phyloP scores from a whole-genome alignment of 2,888 invertebrate genomes.

The Stegophylla sp. region DNA sequence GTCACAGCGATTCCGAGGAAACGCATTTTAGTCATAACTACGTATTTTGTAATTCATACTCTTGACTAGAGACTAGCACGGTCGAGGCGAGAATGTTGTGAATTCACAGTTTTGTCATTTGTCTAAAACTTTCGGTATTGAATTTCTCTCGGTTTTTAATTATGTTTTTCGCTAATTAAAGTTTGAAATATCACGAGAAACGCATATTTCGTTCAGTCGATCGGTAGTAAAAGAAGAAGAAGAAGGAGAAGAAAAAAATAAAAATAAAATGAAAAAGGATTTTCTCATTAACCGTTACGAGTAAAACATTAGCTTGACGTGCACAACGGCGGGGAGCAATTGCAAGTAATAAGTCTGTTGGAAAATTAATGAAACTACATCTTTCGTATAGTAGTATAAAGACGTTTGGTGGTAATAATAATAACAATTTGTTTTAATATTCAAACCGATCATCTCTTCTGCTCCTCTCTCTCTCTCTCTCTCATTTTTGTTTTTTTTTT shows the following conservation, averaged over 20 bases:
- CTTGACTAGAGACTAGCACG: not conserved
- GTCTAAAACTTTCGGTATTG: conserved; percentile 12
- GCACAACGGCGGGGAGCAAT: conserved; percentile 51
- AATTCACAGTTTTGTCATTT: conserved; percentile 19
- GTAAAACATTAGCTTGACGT: conserved; percentile 58
- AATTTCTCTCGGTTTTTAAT: conserved; percentile 36
- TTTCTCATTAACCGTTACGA: conserved; percentile 57
- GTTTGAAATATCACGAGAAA: conserved; percentile 52
- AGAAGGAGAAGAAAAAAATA: conserved; percentile 6
- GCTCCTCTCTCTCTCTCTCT: too few species aligned
- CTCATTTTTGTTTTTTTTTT: too few species aligned
- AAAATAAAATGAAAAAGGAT: conserved; percentile 53
- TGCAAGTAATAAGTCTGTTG: conserved; percentile 58
- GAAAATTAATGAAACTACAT: conserved; percentile 59
- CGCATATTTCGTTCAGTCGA: conserved; percentile 30
- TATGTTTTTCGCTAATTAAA: conserved; percentile 40
- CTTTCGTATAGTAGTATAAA: conserved; percentile 55
- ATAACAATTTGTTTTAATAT: conserved; percentile 59
- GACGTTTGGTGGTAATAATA: conserved; percentile 59
- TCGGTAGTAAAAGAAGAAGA: conserved; percentile 19
- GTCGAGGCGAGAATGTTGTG: not conserved
- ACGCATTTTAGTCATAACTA: not conserved
- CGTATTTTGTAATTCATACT: not conserved
- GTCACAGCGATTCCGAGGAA: not conserved
- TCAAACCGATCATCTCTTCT: conserved; percentile 58